Percentiles rank a stretch among this genome's conserved stretches.
phyloP scores from a whole-genome alignment of 2,113 vertebrate genomes.

The Nanger granti region DNA sequence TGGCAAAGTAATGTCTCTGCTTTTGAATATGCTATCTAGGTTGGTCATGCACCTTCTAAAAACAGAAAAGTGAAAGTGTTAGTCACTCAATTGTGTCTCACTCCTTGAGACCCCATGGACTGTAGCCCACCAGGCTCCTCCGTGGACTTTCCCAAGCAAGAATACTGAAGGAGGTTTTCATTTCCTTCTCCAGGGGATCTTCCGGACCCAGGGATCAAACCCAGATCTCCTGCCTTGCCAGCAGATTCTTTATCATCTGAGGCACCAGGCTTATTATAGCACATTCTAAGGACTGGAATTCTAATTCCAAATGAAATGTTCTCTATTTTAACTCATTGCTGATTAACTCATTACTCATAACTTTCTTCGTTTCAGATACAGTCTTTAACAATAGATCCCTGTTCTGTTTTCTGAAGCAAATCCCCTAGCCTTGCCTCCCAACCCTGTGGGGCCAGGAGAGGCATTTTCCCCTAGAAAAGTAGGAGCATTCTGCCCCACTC shows the following conservation, averaged over 20 bases:
- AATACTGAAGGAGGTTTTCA: neutral
- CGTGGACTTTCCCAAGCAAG: neutral
- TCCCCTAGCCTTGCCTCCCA: neutral
- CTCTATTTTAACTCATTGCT: neutral
- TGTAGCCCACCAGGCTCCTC: neutral
- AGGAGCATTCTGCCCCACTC: accelerated
- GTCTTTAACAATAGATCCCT: neutral
- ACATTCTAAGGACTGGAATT: neutral
- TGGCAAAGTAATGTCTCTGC: too few relatives aligned
- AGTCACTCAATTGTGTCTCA: neutral
- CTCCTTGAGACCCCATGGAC: neutral
- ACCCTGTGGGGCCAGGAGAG: neutral
- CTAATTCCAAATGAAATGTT: neutral
- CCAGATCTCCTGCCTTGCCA: neutral
- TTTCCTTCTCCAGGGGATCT: neutral
- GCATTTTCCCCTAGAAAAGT: neutral
- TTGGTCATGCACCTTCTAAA: too few relatives aligned
- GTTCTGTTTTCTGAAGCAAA: neutral
- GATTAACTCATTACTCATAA: neutral
- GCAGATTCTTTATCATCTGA: neutral
- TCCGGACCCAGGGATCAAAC: neutral
- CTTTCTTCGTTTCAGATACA: neutral
- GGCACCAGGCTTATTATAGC: neutral
- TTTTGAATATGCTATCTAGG: too few relatives aligned
- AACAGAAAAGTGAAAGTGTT: too few relatives aligned